Evolutionary conservation across 1,140 invertebrate genomes (phyloP), one percentile per base, ranked within the genome.

Genomic region (Halotydeus destructor): DNA sequence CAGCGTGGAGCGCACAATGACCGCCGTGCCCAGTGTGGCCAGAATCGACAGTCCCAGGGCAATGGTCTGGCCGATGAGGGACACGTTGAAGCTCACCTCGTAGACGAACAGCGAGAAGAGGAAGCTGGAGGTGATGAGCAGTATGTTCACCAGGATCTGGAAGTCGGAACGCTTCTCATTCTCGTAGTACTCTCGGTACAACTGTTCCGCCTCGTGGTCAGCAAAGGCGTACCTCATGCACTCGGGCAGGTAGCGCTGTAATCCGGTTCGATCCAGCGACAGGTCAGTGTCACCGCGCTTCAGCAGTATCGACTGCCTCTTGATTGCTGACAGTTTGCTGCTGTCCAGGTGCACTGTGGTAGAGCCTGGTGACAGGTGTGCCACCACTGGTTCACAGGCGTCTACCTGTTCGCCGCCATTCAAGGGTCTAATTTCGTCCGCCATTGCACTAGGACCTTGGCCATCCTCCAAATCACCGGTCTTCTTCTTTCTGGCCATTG

Each of bases 151-250:
- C n/a, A 11, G 11, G 28, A 30, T 30, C 28, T 45, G 37, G 16
- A 55, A 50, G 34, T 54, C 51, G 26, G 34, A 44, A 1, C 51
- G 27, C 34, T 56, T 56, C 32, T 56, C 54, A 23, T 55, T 53
- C 21, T 39, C 28, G 40, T 55, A 56, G 40, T 55, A 56, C 34
- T 52, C 49, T 1, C 46, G 44, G 43, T 56, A 56, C n/a, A 56
- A 32, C 2, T 39, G 26, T 44, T 55, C 54, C 6, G 49, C 52
- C 11, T 50, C 46, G 16, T 44, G 47, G 27, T 55, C 54, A 0
- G 54, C 54, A 28, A 56, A 55, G 2, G 49, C 49, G 38, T 51
- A 52, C 24, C 50, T 52, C 16, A 56, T 40, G 30, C 45, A 55
- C n/a, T 41, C 45, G 0, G 54, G 54, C 3, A 55, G 34, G 27